Base-by-base conservation (phyloP, 2,113 vertebrate species). In the Paedocypris sp. region DNA sequence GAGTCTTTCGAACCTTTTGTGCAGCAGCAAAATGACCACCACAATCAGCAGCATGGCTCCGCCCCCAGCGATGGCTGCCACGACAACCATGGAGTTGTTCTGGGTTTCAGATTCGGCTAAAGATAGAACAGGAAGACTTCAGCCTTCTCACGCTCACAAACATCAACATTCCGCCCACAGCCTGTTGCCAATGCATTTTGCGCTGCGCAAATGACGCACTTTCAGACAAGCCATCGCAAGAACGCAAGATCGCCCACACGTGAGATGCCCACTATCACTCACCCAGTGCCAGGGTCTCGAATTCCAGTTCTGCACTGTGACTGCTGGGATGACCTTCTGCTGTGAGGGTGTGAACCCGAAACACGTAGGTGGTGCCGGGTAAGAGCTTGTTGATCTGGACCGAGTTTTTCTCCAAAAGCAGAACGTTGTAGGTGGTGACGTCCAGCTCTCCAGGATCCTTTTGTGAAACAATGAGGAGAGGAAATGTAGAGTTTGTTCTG, bases 361-460 rank as follows among this genome's bases (percentile, higher is more conserved):
- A 89, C 74, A 92, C 60, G 41, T 98, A 98, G 38, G 72, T 47
- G 0, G 93, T 95, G 60, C 77, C 88, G 0, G 93, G 91, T 1
- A 72, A 69, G 62, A 98, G 79, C 70, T 94, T 88, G 0, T 64
- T 73, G 26, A 97, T 82, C 58, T 85, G 88, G 53, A 92, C 89
- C 0, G 82, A 87, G 70, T 78, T 88, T 67, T 82, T 91, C 38
- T 95, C 90, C 0, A 91, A 83, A 64, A 91, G 85, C 53, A 90
- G 79, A 49, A 98, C 94, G 0, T 88, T 95, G 78, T 94, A 98
- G 64, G 87, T 93, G 82, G 92, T 94, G 67, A 91, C 82, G 0
- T 94, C 94, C 1, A 87, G 83, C 77, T 92, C 85, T 0, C 65
- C 54, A 1, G 79, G 73, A 4, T 68, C 77, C 28, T 86, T 77